Evolutionary conservation across 2,797 vertebrate genomes (phyloP).

Genomic region (Crypturellus tataupa): DNA sequence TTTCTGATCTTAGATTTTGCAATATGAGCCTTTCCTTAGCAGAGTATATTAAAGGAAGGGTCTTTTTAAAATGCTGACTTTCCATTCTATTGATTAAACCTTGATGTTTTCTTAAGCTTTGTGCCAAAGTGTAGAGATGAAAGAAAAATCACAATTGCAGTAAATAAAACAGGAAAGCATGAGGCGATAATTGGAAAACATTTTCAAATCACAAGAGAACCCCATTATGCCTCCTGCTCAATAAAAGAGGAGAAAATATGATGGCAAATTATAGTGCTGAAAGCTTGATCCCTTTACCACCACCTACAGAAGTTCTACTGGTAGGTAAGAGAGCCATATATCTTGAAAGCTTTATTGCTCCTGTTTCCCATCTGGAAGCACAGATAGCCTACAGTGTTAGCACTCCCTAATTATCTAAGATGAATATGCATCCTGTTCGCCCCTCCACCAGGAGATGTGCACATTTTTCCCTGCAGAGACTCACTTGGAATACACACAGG

Average conservation of each 20-base stretch:
- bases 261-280: neutral
- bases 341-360: neutral
- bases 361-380: constrained; percentile 2
- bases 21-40: neutral
- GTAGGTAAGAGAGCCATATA: neutral
- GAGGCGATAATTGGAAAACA: neutral
- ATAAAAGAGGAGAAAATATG: neutral
- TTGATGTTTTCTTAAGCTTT: neutral
- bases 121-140: neutral
- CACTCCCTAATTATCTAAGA: neutral
- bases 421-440: neutral
- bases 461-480: constrained; percentile 55
- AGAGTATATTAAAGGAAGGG: neutral
- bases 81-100: neutral
- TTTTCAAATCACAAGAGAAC: constrained; percentile 6
- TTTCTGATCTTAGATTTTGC: neutral
- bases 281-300: neutral
- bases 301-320: neutral
- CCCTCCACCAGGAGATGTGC: neutral
- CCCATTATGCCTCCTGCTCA: neutral
- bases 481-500: constrained; percentile 96
- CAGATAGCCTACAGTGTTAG: neutral
- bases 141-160: neutral
- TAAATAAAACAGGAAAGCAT: constrained; percentile 1
- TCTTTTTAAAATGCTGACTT: neutral